Percentiles rank a stretch among this genome's conserved stretches.
phyloP scores from a whole-genome alignment of 2,113 vertebrate genomes.

The Platysteira castanea region DNA sequence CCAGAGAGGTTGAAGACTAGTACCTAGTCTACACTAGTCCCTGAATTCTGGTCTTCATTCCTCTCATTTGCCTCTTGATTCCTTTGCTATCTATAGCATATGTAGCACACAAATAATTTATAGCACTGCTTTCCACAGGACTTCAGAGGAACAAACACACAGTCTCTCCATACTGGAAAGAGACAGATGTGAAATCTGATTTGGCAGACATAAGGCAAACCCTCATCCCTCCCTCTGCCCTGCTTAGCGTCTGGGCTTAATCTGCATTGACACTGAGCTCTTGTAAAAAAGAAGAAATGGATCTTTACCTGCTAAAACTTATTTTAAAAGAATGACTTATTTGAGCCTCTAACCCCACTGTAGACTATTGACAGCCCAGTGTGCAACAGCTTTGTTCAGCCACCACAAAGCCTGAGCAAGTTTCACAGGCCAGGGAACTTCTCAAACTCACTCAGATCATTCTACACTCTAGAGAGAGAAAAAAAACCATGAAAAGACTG shows the following conservation, averaged over 20 bases:
- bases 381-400: neutral
- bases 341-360: neutral
- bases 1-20: neutral
- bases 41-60: neutral
- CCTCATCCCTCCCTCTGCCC: neutral
- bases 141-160: neutral
- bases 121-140: neutral
- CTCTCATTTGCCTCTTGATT: neutral
- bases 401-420: neutral
- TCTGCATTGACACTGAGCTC: neutral
- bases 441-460: neutral
- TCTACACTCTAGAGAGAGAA: neutral
- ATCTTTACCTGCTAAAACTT: neutral
- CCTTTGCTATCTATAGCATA: neutral
- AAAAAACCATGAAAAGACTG: neutral
- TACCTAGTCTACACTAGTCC: neutral
- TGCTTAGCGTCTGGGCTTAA: neutral
- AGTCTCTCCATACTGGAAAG: neutral
- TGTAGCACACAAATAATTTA: neutral
- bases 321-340: neutral
- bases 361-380: neutral
- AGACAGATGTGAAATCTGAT: neutral
- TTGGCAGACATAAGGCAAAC: neutral
- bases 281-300: neutral
- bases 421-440: neutral